Percentiles rank a stretch among this genome's conserved stretches.
Conservation (phyloP, 2,888 invertebrate species). For the Therioaphis trifolii region DNA sequence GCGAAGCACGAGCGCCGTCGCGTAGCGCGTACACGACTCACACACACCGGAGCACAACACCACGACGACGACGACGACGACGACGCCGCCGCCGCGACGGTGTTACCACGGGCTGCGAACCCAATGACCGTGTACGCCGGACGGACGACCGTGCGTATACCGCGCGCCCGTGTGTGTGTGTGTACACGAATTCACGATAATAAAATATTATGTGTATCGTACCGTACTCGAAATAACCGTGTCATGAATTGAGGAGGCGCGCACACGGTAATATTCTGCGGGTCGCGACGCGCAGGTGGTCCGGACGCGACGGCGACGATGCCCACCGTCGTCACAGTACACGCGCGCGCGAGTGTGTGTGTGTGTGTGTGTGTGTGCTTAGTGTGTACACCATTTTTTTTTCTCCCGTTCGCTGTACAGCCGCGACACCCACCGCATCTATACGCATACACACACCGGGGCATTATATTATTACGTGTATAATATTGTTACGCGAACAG, state of each 20-base stretch:
- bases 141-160: neutral
- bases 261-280: conserved; percentile 34
- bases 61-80: neutral
- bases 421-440: neutral
- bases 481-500: neutral
- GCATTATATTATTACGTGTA: conserved; percentile 4
- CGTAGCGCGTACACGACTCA: too few species aligned
- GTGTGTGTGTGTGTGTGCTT: too few species aligned
- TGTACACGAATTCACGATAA: neutral
- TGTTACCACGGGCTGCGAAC: conserved; percentile 54
- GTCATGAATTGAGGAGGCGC: too few species aligned
- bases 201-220: neutral
- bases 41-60: too few species aligned
- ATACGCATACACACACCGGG: neutral
- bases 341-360: too few species aligned
- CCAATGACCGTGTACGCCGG: conserved; percentile 40
- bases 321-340: conserved; percentile 24
- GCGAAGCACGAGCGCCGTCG: conserved; percentile 37
- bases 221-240: neutral
- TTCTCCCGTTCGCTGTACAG: too few species aligned
- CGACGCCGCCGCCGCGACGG: conserved; percentile 19
- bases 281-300: conserved; percentile 53
- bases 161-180: neutral
- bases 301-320: conserved; percentile 45
- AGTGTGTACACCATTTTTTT: too few species aligned